A percentile compares a stretch with the other conserved stretches of the same genome.
Evolutionary conservation across 53 echinoderm and acorn worm genomes (phyloP).

Genomic region (Henricia sp.): DNA sequence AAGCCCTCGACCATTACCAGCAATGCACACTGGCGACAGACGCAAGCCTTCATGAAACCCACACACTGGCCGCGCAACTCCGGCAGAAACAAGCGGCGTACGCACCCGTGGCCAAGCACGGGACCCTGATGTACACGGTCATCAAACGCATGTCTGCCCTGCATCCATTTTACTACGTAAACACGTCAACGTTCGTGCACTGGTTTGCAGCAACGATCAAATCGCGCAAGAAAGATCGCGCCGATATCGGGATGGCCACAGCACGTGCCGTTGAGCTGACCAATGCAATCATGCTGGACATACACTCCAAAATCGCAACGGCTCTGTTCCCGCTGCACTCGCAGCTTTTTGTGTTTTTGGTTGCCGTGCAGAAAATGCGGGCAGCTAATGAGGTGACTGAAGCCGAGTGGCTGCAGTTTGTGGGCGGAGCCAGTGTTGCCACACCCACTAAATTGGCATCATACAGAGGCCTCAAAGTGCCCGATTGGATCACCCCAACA

Average conservation of each 20-base stretch:
- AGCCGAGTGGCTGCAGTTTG: constrained; percentile 86
- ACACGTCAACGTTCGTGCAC: constrained; percentile 50
- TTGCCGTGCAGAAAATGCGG: constrained; percentile 85
- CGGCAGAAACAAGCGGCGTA: constrained; percentile 69
- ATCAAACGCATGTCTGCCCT: constrained; percentile 63
- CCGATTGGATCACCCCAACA: constrained; percentile 80
- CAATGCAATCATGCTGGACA: constrained; percentile 70
- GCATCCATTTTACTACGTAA: constrained; percentile 83
- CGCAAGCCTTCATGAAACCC: constrained; percentile 77
- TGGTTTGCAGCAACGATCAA: constrained; percentile 70
- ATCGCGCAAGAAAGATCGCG: constrained; percentile 75
- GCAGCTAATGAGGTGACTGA: constrained; percentile 58
- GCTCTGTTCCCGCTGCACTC: constrained; percentile 75
- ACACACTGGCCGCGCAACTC: constrained; percentile 70
- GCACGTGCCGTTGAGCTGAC: constrained; percentile 87
- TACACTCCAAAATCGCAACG: constrained; percentile 61
- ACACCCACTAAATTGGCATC: neutral
- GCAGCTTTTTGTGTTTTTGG: constrained; percentile 80
- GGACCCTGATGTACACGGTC: constrained; percentile 79
- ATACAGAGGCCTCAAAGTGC: neutral
- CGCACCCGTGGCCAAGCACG: constrained; percentile 81
- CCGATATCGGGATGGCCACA: constrained; percentile 76
- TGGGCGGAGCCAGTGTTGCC: constrained; percentile 59
- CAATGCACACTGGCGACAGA: constrained; percentile 67
- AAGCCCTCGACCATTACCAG: constrained; percentile 69